These are phyloP conservation scores for Hylomyscus alleni DNA, from an alignment of 2,797 vertebrate species.

Conservation along the genomic window DNA sequence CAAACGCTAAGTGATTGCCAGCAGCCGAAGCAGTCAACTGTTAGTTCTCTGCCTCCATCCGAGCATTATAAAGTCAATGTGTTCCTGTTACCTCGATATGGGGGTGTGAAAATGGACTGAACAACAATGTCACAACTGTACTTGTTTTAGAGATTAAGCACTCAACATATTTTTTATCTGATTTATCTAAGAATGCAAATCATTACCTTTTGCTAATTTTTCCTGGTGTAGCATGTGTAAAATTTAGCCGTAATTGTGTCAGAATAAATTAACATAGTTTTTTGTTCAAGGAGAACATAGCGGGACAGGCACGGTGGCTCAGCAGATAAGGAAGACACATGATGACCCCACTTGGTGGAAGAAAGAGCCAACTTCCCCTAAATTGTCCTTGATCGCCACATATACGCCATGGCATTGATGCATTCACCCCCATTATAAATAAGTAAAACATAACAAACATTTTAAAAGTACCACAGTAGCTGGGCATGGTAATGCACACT, in stretches of 20 bases:
- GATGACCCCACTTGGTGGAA: background rate
- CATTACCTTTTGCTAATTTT: background rate
- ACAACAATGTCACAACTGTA: conserved; percentile 3
- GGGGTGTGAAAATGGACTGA: background rate
- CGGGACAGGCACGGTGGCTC: background rate
- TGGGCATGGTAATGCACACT: background rate
- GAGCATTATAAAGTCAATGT: background rate
- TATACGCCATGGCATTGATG: too few species aligned
- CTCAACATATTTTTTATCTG: background rate
- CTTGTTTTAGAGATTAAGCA: conserved; percentile 45
- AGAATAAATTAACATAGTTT: background rate
- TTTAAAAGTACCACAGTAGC: background rate
- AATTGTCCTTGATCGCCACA: background rate
- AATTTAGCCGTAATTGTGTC: conserved; percentile 46
- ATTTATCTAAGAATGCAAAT: background rate
- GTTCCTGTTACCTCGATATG: background rate
- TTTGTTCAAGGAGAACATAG: background rate
- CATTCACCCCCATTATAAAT: background rate
- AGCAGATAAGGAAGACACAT: background rate
- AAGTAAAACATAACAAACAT: background rate
- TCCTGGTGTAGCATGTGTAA: background rate
- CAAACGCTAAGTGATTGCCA: background rate
- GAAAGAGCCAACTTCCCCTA: background rate
- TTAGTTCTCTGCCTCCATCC: background rate
- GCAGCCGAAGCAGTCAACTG: background rate